phyloP scores from a whole-genome alignment of 2,888 invertebrate genomes.

The Cotesia congregata region DNA sequence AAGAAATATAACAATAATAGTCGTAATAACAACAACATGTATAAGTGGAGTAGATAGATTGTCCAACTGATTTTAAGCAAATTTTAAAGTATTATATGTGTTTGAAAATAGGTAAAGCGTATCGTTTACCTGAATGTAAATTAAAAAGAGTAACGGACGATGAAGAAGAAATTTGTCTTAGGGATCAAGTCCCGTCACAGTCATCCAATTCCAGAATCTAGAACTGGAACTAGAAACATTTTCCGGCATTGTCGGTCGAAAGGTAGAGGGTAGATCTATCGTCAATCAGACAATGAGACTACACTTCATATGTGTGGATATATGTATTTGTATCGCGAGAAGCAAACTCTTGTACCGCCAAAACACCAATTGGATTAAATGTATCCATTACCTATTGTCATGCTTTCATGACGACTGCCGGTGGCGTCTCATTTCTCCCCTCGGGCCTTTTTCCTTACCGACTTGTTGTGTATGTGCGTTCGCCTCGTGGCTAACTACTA shows the following conservation, averaged over 20 bases:
- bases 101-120: constrained; percentile 61
- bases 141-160: not conserved
- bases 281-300: not conserved
- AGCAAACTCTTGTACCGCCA: constrained; percentile 35
- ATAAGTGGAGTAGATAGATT: constrained; percentile 40
- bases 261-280: constrained; percentile 1
- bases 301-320: constrained; percentile 19
- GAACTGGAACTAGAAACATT: constrained; percentile 46
- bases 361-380: constrained; percentile 68
- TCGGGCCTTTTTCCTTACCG: constrained; percentile 38
- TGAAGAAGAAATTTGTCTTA: constrained; percentile 8
- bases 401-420: constrained; percentile 35
- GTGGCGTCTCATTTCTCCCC: constrained; percentile 5
- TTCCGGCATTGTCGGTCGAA: constrained; percentile 56
- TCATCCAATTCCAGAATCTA: constrained; percentile 51
- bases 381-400: constrained; percentile 68
- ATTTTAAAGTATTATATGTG: constrained; percentile 54
- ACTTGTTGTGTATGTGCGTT: constrained; percentile 33
- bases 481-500: constrained; percentile 32
- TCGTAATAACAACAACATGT: constrained; percentile 15
- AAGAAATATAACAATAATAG: not conserved
- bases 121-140: constrained; percentile 54
- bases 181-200: constrained; percentile 51
- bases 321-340: constrained; percentile 35
- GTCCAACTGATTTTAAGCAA: constrained; percentile 59